Evolutionary conservation across 2,113 vertebrate genomes (phyloP), one percentile per base, ranked within the genome.

Genomic region (Etheostoma cragini): DNA sequence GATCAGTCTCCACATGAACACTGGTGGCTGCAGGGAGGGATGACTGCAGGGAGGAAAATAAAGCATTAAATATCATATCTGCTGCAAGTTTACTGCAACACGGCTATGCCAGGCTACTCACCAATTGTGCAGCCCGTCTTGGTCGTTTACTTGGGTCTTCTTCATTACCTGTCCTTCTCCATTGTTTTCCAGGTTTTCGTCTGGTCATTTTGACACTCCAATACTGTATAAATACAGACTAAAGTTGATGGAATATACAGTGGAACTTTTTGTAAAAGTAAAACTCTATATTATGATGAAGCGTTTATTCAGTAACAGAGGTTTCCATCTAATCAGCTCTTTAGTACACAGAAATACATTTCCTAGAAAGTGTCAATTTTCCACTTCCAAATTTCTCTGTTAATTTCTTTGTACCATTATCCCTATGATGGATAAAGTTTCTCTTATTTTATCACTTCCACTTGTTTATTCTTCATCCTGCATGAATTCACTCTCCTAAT

Each of bases 151-250:
- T 54, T 54, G 53, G 53, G 53, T n/a, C n/a, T 54, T 54, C 53
- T 54, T 22, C n/a, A 13, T 54, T 22, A 54, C 53, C 52, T 22
- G 52, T 54, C 52, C 58, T 62, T 63, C 72, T 75, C 49, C 45
- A 42, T 71, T 35, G 12, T 71, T 71, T 75, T 63, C 62, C 56
- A 45, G 42, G 42, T 45, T 45, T 45, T 45, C 42, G 72, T 50
- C 72, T 74, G 72, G 56, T 74, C 72, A 74, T 74, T 62, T 74
- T 74, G 24, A 74, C 57, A 74, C 57, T 72, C 72, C 61, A 63
- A 45, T 63, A 63, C 35, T 63, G n/a, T 5, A 63, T 52, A 52
- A 63, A 63, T 63, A 62, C 16, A 62, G 60, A 42, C 61, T 13
- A 35, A 63, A 63, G 33, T 63, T 63, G 17, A 19, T 42, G 61